Evolutionary conservation across 2,113 vertebrate species (phyloP).

Genomic region (Syngnathoides biaculeatus): DNA sequence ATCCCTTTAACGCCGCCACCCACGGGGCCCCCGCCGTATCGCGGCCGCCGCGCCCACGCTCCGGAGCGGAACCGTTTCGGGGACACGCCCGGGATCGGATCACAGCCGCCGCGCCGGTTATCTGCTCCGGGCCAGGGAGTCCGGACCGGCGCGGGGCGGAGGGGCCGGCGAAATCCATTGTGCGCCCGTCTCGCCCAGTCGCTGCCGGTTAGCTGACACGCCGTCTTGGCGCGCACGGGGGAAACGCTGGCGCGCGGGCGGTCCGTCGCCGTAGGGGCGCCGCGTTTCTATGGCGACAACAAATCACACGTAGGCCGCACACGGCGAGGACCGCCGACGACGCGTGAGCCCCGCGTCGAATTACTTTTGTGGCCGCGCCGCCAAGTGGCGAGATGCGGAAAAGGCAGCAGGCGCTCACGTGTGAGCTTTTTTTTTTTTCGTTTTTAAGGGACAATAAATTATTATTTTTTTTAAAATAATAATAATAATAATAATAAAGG

Average conservation of each 20-base stretch:
- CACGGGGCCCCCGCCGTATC: constrained; percentile 55
- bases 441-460: neutral
- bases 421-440: constrained; percentile 44
- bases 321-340: constrained; percentile 61
- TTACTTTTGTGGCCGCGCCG: neutral
- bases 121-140: constrained; percentile 70
- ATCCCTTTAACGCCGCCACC: constrained; percentile 43
- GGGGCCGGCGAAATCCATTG: constrained; percentile 60
- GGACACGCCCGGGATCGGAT: constrained; percentile 53
- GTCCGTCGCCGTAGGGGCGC: constrained; percentile 64
- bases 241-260: constrained; percentile 67
- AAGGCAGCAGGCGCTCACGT: constrained; percentile 32
- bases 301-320: constrained; percentile 75
- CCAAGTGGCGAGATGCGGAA: constrained; percentile 7
- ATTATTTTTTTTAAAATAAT: too few species aligned
- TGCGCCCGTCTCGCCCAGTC: constrained; percentile 64
- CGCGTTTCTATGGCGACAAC: constrained; percentile 68
- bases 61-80: constrained; percentile 30
- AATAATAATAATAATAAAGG: too few species aligned
- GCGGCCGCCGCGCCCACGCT: constrained; percentile 50
- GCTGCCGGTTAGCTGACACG: constrained; percentile 51
- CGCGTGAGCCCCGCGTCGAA: neutral
- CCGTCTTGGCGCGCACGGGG: constrained; percentile 23
- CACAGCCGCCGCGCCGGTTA: constrained; percentile 48
- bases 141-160: constrained; percentile 42